Percentiles rank a stretch among this genome's conserved stretches.
phyloP scores from a whole-genome alignment of 2,888 invertebrate genomes.

The Stegophylla sp. region DNA sequence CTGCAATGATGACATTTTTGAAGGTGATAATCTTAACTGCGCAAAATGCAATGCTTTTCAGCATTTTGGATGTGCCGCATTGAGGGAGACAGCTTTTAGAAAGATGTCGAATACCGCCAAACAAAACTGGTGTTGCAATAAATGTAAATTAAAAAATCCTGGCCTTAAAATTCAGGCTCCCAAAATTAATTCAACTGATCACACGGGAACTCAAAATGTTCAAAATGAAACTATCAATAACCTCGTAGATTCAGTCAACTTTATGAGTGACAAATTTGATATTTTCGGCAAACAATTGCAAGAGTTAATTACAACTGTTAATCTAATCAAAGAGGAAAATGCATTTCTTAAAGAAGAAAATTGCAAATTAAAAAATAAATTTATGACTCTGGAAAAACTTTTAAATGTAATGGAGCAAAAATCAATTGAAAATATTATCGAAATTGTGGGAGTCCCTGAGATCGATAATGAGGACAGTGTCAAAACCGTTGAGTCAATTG shows the following conservation, averaged over 20 bases:
- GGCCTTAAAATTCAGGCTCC: background rate
- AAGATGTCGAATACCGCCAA: constrained; percentile 7
- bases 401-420: constrained; percentile 18
- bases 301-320: constrained; percentile 23
- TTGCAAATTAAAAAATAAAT: background rate
- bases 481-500: background rate
- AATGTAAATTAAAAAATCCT: constrained; percentile 16
- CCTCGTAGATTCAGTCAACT: constrained; percentile 8
- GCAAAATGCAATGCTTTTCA: background rate
- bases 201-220: background rate
- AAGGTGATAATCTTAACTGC: background rate
- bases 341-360: constrained; percentile 6
- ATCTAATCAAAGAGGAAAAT: constrained; percentile 62
- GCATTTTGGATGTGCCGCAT: background rate
- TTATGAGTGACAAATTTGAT: constrained; percentile 9
- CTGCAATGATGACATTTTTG: constrained; percentile 12
- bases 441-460: no score
- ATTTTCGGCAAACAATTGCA: background rate
- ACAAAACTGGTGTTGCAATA: background rate
- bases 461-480: no score
- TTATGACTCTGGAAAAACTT: constrained; percentile 10
- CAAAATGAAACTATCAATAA: constrained; percentile 1
- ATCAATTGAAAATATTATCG: constrained; percentile 2
- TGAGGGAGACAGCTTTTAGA: constrained; percentile 10
- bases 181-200: background rate